Evolutionary conservation across 2,113 vertebrate genomes (phyloP).

Genomic region (Mungos mungo): DNA sequence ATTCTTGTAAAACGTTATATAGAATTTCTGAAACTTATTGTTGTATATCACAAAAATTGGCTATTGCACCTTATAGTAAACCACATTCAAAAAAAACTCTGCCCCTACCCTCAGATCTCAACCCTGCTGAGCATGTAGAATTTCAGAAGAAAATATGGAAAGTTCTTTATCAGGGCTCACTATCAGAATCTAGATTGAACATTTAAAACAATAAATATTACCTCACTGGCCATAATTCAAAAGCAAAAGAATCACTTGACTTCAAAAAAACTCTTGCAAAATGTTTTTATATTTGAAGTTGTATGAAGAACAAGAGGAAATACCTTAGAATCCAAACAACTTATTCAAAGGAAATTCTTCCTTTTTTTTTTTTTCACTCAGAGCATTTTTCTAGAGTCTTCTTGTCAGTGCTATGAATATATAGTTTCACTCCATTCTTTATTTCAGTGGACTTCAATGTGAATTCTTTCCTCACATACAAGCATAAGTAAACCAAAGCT

Average conservation of each 20-base stretch:
- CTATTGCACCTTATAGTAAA: not conserved
- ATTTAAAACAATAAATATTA: constrained; percentile 7
- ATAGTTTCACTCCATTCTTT: not conserved
- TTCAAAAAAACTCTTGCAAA: constrained; percentile 15
- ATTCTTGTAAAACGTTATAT: not conserved
- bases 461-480: not conserved
- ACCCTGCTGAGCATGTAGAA: not conserved
- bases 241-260: not conserved
- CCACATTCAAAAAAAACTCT: not conserved
- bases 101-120: not conserved
- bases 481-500: not conserved
- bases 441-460: not conserved
- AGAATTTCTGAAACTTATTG: constrained; percentile 24
- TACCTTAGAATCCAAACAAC: not conserved
- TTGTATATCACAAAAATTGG: constrained; percentile 9
- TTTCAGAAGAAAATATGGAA: not conserved
- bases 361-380: not conserved
- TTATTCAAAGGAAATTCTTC: not conserved
- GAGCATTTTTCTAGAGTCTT: not conserved
- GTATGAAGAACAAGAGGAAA: not conserved
- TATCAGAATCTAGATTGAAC: not conserved
- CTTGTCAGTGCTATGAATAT: not conserved
- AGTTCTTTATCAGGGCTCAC: not conserved
- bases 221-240: not conserved
- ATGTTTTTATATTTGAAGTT: constrained; percentile 3